These are phyloP conservation scores for Conomelus anceps DNA, from an alignment of 2,888 invertebrate species.

Conservation along the genomic window DNA sequence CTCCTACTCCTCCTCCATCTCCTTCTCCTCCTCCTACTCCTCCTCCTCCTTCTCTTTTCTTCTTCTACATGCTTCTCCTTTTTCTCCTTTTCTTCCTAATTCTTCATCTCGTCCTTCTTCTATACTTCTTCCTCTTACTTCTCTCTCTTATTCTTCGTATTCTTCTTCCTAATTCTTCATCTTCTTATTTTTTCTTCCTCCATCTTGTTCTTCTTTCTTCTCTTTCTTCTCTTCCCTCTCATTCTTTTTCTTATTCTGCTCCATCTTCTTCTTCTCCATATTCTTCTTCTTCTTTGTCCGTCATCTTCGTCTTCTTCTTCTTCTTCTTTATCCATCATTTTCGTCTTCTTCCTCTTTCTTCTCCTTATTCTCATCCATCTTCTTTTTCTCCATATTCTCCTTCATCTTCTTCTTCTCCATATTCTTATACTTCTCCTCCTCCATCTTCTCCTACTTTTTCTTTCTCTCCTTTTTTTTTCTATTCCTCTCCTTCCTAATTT, in stretches of 20 bases:
- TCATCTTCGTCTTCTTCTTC: not conserved
- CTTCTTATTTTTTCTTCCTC: not conserved
- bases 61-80: not conserved
- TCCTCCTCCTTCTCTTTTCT: not conserved
- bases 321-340: not conserved
- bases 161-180: not conserved
- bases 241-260: not conserved
- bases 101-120: too few relatives aligned
- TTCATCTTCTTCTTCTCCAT: not conserved
- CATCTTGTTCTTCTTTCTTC: not conserved
- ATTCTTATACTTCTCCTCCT: too few relatives aligned
- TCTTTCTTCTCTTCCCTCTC: not conserved
- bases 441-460: not conserved
- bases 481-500: not conserved
- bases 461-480: not conserved
- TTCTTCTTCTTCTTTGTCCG: not conserved
- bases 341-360: not conserved
- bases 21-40: too few relatives aligned
- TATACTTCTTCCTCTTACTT: not conserved
- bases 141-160: not conserved
- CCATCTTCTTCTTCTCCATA: not conserved
- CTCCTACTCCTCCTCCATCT: not conserved
- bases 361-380: not conserved
- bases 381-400: not conserved
- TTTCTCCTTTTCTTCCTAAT: not conserved